Conservation (phyloP, 1,140 invertebrate species). For the Pseudomyrmex dendroicus region DNA sequence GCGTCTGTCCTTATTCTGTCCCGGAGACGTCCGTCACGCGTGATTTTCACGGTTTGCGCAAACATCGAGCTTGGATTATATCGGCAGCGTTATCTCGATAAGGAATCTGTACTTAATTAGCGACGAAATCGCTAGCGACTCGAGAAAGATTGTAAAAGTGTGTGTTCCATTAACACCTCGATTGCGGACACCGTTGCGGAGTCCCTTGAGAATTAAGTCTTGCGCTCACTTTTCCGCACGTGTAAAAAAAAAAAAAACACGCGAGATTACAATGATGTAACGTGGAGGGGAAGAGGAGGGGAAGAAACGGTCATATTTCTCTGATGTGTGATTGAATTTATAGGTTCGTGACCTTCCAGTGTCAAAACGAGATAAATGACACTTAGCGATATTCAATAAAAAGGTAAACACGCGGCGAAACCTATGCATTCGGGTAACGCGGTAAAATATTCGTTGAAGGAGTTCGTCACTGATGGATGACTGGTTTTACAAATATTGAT, state of each 20-base stretch:
- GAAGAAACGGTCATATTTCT: neutral
- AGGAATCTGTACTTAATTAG: conserved; percentile 25
- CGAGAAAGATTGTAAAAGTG: conserved; percentile 8
- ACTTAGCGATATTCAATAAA: conserved; percentile 34
- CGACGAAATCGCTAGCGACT: conserved; percentile 18
- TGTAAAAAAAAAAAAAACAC: neutral
- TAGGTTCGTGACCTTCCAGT: conserved; percentile 13
- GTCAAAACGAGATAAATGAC: conserved; percentile 40
- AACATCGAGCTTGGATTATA: conserved; percentile 5
- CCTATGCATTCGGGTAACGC: conserved; percentile 24
- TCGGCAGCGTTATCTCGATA: conserved; percentile 30
- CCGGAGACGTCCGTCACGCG: conserved; percentile 15
- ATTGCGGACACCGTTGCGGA: neutral
- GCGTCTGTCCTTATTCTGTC: conserved; percentile 63
- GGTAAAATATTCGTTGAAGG: conserved; percentile 35
- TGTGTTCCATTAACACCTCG: conserved; percentile 45
- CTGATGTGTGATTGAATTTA: conserved; percentile 5
- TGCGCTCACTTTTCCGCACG: neutral
- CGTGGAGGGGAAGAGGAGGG: too few species aligned
- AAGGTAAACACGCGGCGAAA: conserved; percentile 47
- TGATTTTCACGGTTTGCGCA: conserved; percentile 48
- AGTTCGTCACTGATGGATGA: conserved; percentile 54
- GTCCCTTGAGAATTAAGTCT: too few species aligned
- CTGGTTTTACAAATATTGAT: conserved; percentile 72
- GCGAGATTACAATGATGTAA: too few species aligned